Conservation (phyloP, 2,888 invertebrate genomes). For the Plebejus anna region DNA sequence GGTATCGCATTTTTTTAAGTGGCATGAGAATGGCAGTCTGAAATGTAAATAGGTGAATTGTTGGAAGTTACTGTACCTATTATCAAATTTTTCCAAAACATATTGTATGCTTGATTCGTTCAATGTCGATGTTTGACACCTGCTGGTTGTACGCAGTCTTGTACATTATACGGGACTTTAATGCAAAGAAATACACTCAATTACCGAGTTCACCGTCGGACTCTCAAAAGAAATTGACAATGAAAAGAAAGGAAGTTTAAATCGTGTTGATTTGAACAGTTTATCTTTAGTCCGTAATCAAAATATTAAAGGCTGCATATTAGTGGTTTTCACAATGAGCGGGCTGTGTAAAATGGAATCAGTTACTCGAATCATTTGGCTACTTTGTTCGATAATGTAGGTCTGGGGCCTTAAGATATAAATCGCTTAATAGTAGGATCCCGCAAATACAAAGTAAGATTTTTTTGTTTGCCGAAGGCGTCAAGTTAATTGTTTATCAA, state of each 20-base stretch:
- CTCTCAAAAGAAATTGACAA: background rate
- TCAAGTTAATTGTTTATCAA: background rate
- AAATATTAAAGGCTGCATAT: background rate
- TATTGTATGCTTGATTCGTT: no score
- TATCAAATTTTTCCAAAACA: no score
- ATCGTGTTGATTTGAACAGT: slow-evolving; percentile 4
- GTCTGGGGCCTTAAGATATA: background rate
- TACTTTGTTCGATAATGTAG: slow-evolving; percentile 9
- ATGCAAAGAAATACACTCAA: background rate
- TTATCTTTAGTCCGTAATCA: background rate
- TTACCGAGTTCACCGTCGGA: background rate
- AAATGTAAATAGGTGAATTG: no score
- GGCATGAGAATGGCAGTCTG: no score
- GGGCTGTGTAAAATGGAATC: slow-evolving; percentile 3
- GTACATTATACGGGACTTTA: background rate
- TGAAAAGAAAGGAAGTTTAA: slow-evolving; percentile 2
- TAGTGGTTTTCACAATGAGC: slow-evolving; percentile 1
- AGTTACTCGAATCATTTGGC: background rate
- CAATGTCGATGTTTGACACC: background rate
- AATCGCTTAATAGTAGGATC: slow-evolving; percentile 6
- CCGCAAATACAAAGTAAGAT: background rate
- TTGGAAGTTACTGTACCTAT: no score
- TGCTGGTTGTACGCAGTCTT: background rate
- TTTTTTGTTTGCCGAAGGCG: background rate
- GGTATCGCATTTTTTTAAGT: no score